Evolutionary conservation across 2,113 vertebrate genomes (phyloP).

Genomic region (Hydrolagus affinis): DNA sequence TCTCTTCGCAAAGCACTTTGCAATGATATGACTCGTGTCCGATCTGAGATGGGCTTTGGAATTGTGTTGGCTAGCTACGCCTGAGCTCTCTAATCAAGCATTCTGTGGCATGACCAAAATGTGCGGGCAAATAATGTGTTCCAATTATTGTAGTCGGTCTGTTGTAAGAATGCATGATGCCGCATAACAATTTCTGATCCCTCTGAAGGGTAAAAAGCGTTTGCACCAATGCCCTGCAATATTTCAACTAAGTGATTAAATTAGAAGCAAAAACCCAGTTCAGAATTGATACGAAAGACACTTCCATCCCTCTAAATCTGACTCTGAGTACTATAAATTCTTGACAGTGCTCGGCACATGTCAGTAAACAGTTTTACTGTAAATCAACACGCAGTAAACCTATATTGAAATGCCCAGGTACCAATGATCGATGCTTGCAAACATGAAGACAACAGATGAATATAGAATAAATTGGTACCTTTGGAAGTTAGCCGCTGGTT

Average conservation of each 20-base stretch:
- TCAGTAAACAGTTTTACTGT: not conserved
- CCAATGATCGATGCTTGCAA: not conserved
- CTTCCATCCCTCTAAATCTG: not conserved
- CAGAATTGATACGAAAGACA: not conserved
- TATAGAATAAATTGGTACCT: too few species aligned
- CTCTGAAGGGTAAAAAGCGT: not conserved
- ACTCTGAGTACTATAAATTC: not conserved
- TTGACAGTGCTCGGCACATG: not conserved
- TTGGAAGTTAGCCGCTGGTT: too few species aligned
- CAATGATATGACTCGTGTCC: not conserved
- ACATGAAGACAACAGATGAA: too few species aligned
- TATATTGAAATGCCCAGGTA: not conserved
- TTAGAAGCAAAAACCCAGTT: not conserved
- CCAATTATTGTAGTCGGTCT: not conserved
- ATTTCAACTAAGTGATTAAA: constrained; percentile 6
- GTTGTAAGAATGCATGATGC: not conserved
- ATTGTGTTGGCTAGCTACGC: not conserved
- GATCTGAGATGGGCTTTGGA: not conserved
- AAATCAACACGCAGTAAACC: not conserved
- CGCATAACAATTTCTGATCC: constrained; percentile 8
- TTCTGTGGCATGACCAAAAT: not conserved
- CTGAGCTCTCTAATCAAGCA: not conserved
- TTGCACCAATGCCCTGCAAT: not conserved
- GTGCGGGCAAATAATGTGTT: not conserved
- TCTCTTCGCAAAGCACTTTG: not conserved